A percentile compares a stretch with the other conserved stretches of the same genome.
Conservation (phyloP, 2,113 vertebrate genomes). For the Xiphorhynchus elegans region DNA sequence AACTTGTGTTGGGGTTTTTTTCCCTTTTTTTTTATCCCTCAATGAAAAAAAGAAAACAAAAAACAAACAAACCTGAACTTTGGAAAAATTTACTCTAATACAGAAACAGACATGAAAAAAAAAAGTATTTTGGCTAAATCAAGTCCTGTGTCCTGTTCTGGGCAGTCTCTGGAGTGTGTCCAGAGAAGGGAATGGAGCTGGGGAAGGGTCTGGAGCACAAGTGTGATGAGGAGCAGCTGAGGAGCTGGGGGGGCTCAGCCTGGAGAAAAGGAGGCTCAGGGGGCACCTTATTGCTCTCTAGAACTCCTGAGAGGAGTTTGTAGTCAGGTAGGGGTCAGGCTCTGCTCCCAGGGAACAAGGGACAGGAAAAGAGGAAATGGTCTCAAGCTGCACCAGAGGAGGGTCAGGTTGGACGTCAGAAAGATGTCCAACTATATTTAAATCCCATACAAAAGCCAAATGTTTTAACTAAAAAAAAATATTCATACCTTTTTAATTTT, state of each 20-base stretch:
- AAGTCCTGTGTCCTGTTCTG: background rate
- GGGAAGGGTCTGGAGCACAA: background rate
- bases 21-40: accelerated
- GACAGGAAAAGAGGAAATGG: accelerated
- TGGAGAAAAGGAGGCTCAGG: background rate
- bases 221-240: background rate
- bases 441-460: background rate
- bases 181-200: background rate
- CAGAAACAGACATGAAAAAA: background rate
- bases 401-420: background rate
- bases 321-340: background rate
- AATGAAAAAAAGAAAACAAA: background rate
- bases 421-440: background rate
- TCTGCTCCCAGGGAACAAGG: background rate
- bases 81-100: background rate
- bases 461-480: background rate
- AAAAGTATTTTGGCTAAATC: background rate
- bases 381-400: background rate
- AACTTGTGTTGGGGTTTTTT: background rate
- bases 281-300: background rate
- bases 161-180: background rate
- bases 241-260: background rate
- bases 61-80: background rate
- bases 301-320: background rate
- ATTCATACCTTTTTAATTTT: slow-evolving; percentile 75